Percentiles rank a stretch among this genome's conserved stretches.
phyloP scores from a whole-genome alignment of 2,113 vertebrate species.

The Misgurnus mizolepis region DNA sequence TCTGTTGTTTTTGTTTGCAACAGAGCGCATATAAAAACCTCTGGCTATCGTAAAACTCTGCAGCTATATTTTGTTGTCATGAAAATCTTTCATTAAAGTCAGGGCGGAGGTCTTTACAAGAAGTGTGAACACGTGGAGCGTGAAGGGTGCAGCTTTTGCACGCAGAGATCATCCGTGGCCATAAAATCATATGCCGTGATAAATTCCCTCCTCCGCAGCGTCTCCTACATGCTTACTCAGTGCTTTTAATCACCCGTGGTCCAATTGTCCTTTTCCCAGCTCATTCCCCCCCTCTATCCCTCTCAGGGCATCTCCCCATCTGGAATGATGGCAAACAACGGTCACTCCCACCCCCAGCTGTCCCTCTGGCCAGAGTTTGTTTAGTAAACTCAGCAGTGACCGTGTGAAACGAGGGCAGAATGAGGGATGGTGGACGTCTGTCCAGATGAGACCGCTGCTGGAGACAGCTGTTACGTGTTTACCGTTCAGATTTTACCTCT shows the following conservation, averaged over 20 bases:
- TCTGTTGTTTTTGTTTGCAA: conserved; percentile 14
- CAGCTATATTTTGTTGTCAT: background rate
- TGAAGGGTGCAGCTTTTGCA: conserved; percentile 22
- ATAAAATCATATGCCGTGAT: conserved; percentile 58
- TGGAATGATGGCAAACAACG: conserved; percentile 34
- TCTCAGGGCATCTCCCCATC: conserved; percentile 13
- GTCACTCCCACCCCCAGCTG: conserved; percentile 12
- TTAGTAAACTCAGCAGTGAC: conserved; percentile 34
- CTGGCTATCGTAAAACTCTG: conserved; percentile 7
- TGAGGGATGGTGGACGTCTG: background rate
- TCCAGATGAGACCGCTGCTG: conserved; percentile 13
- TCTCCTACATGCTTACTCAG: conserved; percentile 62
- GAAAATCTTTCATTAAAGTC: background rate
- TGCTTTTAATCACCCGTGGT: conserved; percentile 66
- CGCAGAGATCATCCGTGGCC: conserved; percentile 26
- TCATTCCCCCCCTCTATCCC: conserved; percentile 32
- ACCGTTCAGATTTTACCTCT: conserved; percentile 24
- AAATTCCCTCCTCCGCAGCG: conserved; percentile 47
- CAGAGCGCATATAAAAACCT: conserved; percentile 2
- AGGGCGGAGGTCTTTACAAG: background rate
- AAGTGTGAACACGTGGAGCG: background rate
- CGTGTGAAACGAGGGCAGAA: conserved; percentile 26
- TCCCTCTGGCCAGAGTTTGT: conserved; percentile 47
- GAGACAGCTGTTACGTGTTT: conserved; percentile 43
- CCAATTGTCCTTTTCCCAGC: conserved; percentile 60